Evolutionary conservation across 2,888 invertebrate species (phyloP).

Genomic region (Miltochrista miniata): DNA sequence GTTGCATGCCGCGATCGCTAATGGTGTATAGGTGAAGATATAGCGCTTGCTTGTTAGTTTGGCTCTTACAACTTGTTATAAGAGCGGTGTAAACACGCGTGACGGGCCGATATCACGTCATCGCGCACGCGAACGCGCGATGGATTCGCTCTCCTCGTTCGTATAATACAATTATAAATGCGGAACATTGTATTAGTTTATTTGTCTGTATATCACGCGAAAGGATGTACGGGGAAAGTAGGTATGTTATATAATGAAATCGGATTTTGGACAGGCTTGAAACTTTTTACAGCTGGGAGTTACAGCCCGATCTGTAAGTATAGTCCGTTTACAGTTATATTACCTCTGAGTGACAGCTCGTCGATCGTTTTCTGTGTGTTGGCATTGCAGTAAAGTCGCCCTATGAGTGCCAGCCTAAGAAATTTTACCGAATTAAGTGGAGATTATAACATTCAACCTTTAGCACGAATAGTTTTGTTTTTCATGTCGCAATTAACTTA

Average conservation of each 20-base stretch:
- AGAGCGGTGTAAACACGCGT: constrained; percentile 72
- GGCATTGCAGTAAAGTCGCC: too few species aligned
- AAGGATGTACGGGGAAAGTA: constrained; percentile 33
- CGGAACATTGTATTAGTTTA: constrained; percentile 48
- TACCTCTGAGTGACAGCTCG: too few species aligned
- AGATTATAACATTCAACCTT: too few species aligned
- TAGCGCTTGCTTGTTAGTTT: constrained; percentile 68
- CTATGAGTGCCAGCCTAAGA: too few species aligned
- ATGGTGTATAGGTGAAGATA: constrained; percentile 47
- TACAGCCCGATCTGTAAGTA: too few species aligned
- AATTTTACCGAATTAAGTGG: too few species aligned
- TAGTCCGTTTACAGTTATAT: too few species aligned
- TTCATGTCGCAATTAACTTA: too few species aligned
- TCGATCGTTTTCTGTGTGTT: too few species aligned
- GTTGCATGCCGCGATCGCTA: constrained; percentile 54
- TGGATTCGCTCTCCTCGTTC: constrained; percentile 60
- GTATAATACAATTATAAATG: constrained; percentile 59
- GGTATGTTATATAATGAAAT: constrained; percentile 8
- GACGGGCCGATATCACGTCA: constrained; percentile 74
- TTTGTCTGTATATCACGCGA: constrained; percentile 55
- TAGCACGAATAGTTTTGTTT: too few species aligned
- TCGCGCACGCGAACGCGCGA: constrained; percentile 72
- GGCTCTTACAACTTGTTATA: constrained; percentile 73
- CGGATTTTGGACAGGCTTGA: background rate
- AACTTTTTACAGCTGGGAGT: too few species aligned